Percentiles rank a stretch among this genome's conserved stretches.
These are phyloP conservation scores for Drosophila pruinosa DNA, from an alignment of 1,140 invertebrate species.

Conservation along the genomic window DNA sequence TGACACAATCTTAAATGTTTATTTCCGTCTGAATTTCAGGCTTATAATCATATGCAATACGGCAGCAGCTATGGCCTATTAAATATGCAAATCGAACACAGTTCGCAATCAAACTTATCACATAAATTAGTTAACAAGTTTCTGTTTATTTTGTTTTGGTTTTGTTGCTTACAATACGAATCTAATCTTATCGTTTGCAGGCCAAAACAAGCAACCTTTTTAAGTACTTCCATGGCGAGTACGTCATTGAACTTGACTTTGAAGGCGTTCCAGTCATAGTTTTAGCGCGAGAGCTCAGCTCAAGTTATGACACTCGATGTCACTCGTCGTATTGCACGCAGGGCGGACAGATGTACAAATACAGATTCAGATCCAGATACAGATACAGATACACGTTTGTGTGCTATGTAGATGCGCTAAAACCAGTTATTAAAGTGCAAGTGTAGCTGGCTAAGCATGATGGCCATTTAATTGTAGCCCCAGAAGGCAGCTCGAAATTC, in stretches of 20 bases:
- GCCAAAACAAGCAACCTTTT: slow-evolving; percentile 34
- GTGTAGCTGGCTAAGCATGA: slow-evolving; percentile 40
- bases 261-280: slow-evolving; percentile 40
- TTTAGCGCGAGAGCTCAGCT: slow-evolving; percentile 20
- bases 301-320: slow-evolving; percentile 50
- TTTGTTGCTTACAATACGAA: slow-evolving; percentile 2
- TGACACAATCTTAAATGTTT: slow-evolving; percentile 10
- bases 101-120: slow-evolving; percentile 26
- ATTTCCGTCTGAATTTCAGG: background rate
- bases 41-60: slow-evolving; percentile 21
- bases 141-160: slow-evolving; percentile 5
- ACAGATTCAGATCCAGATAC: slow-evolving; percentile 1
- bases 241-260: slow-evolving; percentile 54
- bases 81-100: slow-evolving; percentile 41
- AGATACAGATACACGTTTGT: slow-evolving; percentile 4
- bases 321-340: slow-evolving; percentile 9
- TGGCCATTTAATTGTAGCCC: slow-evolving; percentile 46
- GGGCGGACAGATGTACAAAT: slow-evolving; percentile 39
- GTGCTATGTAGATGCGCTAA: slow-evolving; percentile 8
- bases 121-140: slow-evolving; percentile 45
- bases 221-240: slow-evolving; percentile 32
- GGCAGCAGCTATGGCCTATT: slow-evolving; percentile 40
- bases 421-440: slow-evolving; percentile 50
- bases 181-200: slow-evolving; percentile 35
- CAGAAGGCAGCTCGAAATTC: slow-evolving; percentile 27